Percentiles rank a stretch among this genome's conserved stretches.
Evolutionary conservation across 2,797 vertebrate genomes (phyloP).

Genomic region (Danio tinwini): DNA sequence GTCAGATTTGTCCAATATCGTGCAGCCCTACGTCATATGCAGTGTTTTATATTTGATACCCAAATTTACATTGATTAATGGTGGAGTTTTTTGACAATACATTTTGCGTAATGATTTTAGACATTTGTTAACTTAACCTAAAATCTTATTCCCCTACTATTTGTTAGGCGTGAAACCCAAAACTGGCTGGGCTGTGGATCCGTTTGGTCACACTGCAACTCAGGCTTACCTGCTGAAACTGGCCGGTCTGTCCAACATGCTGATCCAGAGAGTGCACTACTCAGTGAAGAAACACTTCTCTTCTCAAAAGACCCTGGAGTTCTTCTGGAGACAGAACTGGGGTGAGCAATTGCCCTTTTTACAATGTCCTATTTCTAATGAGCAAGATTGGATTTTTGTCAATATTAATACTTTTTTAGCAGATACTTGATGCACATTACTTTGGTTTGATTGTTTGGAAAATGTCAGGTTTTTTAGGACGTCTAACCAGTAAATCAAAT

Average conservation of each 20-base stretch:
- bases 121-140: neutral
- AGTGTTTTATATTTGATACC: no score
- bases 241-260: conserved; percentile 86
- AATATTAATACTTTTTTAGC: neutral
- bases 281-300: conserved; percentile 90
- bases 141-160: neutral
- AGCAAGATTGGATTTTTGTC: neutral
- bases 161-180: conserved; percentile 85
- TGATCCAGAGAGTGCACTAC: conserved; percentile 93
- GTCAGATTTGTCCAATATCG: no score
- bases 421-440: no score
- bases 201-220: conserved; percentile 91
- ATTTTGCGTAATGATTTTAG: no score
- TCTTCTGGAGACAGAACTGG: conserved; percentile 95
- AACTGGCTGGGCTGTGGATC: conserved; percentile 89
- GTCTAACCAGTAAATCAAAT: no score
- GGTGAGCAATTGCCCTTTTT: conserved; percentile 73
- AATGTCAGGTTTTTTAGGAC: no score
- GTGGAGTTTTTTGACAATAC: no score
- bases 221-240: conserved; percentile 91
- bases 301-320: conserved; percentile 83
- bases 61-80: no score
- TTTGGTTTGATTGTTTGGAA: no score
- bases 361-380: neutral
- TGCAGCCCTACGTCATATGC: no score